A percentile compares a stretch with the other conserved stretches of the same genome.
phyloP scores from a whole-genome alignment of 1,140 invertebrate genomes.

The Phthorimaea operculella region DNA sequence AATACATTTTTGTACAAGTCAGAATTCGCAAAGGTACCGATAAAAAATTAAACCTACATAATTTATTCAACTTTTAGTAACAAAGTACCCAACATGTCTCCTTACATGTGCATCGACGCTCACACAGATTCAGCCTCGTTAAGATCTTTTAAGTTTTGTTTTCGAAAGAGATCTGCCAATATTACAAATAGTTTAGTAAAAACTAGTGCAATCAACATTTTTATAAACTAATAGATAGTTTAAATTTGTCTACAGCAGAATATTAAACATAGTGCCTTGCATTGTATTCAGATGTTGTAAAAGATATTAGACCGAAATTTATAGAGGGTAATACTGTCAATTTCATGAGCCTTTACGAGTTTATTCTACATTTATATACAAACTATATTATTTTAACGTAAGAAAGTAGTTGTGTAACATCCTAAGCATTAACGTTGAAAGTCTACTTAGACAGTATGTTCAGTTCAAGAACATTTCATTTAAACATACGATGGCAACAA shows the following conservation, averaged over 20 bases:
- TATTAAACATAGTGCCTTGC: slow-evolving; percentile 56
- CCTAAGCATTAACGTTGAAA: too few species aligned
- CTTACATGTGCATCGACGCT: too few species aligned
- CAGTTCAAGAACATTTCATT: too few species aligned
- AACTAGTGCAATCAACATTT: slow-evolving; percentile 30
- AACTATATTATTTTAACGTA: slow-evolving; percentile 27
- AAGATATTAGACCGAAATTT: slow-evolving; percentile 40
- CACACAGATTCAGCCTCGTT: slow-evolving; percentile 1
- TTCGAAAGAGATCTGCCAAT: slow-evolving; percentile 49
- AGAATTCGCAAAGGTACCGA: too few species aligned
- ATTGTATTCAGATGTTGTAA: slow-evolving; percentile 44
- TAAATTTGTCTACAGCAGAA: slow-evolving; percentile 24
- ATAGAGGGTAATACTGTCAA: slow-evolving; percentile 60
- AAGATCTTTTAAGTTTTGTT: slow-evolving; percentile 28
- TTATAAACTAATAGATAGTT: slow-evolving; percentile 31
- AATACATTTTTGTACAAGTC: too few species aligned
- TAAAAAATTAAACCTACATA: too few species aligned
- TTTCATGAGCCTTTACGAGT: slow-evolving; percentile 53
- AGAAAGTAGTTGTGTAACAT: background rate
- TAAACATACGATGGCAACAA: too few species aligned
- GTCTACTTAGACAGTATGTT: too few species aligned
- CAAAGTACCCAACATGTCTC: too few species aligned
- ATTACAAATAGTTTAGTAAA: slow-evolving; percentile 16
- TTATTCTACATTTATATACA: slow-evolving; percentile 46
- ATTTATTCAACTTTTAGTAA: too few species aligned